phyloP scores from a whole-genome alignment of 1,140 invertebrate species.

The Agrypnia vestita region DNA sequence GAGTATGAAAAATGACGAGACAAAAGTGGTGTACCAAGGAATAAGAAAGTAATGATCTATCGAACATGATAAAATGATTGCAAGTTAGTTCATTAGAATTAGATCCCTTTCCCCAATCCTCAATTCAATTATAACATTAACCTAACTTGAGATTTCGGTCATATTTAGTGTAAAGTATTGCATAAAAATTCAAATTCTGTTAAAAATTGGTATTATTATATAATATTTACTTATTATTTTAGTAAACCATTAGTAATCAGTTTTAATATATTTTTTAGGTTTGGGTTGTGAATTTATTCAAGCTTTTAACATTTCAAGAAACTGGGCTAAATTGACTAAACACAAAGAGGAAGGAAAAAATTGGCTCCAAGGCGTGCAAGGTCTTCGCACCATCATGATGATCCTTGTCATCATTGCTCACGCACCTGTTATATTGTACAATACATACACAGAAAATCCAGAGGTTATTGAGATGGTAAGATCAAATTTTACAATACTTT shows the following conservation, averaged over 20 bases:
- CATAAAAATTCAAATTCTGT: no score
- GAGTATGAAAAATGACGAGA: no score
- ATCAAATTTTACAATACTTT: not conserved
- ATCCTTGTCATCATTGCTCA: not conserved
- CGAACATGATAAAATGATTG: no score
- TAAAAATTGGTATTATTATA: no score
- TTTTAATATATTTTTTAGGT: not conserved
- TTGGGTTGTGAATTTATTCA: not conserved
- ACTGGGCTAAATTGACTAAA: conserved; percentile 6
- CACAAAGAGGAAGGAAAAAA: not conserved
- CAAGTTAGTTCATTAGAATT: no score
- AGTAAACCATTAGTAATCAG: not conserved
- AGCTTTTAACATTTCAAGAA: not conserved
- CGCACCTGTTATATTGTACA: not conserved
- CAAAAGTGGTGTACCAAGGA: no score
- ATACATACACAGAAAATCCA: not conserved
- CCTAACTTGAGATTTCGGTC: no score
- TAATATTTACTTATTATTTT: no score
- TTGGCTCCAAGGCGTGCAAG: conserved; percentile 5
- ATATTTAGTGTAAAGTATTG: no score
- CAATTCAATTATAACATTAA: no score
- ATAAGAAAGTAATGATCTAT: no score
- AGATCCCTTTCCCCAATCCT: no score
- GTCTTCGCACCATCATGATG: not conserved
- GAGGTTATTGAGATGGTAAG: conserved; percentile 13